A percentile compares a stretch with the other conserved stretches of the same genome.
Evolutionary conservation across 2,797 vertebrate genomes (phyloP).

Genomic region (Orientallactaga sibirica): DNA sequence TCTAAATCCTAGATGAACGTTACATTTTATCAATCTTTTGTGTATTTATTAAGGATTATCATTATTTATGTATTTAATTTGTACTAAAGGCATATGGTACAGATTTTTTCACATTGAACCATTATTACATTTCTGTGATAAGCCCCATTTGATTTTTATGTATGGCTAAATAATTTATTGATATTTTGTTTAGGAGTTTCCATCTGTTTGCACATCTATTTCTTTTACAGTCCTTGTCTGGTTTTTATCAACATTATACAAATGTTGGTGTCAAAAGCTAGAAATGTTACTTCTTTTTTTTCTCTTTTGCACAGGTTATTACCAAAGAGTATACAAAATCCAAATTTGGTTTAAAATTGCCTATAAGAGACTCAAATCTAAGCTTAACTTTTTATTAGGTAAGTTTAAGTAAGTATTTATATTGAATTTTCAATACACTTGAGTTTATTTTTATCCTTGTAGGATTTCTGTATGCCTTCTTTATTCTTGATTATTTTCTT

Average conservation of each 20-base stretch:
- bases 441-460: slow-evolving; percentile 25
- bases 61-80: neutral
- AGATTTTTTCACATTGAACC: slow-evolving; percentile 14
- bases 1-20: neutral
- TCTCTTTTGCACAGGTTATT: neutral
- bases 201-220: slow-evolving; percentile 31
- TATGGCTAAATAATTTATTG: neutral
- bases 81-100: neutral
- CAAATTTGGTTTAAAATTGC: slow-evolving; percentile 39
- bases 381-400: slow-evolving; percentile 50
- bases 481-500: slow-evolving; percentile 55
- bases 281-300: slow-evolving; percentile 22
- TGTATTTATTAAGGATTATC: neutral
- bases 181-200: slow-evolving; percentile 49
- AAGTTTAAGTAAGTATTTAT: slow-evolving; percentile 1
- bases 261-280: neutral
- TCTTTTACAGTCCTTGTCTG: neutral
- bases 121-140: neutral
- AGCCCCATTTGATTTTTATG: neutral
- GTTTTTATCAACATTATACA: neutral
- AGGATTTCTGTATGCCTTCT: slow-evolving; percentile 27
- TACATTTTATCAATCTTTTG: slow-evolving; percentile 20
- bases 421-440: slow-evolving; percentile 1
- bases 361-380: neutral
- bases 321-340: neutral